Evolutionary conservation across 2,888 invertebrate genomes (phyloP), one percentile per base, ranked within the genome.

Genomic region (Nymphalis c-album): DNA sequence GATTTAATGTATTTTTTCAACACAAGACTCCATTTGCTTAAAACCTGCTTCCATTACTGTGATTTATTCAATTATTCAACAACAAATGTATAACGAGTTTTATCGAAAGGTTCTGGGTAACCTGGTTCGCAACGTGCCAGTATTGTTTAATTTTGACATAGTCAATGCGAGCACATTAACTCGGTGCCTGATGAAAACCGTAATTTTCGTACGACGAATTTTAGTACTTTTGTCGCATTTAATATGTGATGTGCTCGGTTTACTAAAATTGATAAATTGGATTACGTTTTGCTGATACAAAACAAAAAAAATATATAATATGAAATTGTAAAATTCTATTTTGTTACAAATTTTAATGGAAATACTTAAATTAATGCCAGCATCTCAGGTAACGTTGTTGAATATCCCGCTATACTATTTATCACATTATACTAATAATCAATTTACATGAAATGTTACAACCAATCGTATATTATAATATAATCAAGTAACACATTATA

Each of bases 61-160:
- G 88, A 88, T 88, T 87, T 88, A 90, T 90, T 89, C 82, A 86
- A 90, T 90, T 87, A 88, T 86, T 90, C 89, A 86, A 81, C 79
- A 81, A 81, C 82, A 85, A 86, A 88, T 82, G 84, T 86, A 86
- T 86, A 75, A 74, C 63, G 78, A 79, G 80, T 81, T 80, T 72
- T 71, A 75, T 70, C 69, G 75, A 75, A 74, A 73, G 67, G 69
- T 71, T 71, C 66, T 40, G 57, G 67, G 61, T 67, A 68, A 63
- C 63, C 69, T 67, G 64, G 67, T 65, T 71, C 63, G 60, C 67
- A 58, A 67, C 64, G 63, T 67, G 69, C 64, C 67, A 47, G 47
- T 58, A 47, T 64, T 48, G 67, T 69, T 71, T 70, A 70, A 68
- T 68, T 60, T 70, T 66, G 68, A 68, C 68, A 55, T 59, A 58